These are phyloP conservation scores for Pseudomyrmex pallidus DNA, from an alignment of 1,140 invertebrate genomes.

Conservation along the genomic window DNA sequence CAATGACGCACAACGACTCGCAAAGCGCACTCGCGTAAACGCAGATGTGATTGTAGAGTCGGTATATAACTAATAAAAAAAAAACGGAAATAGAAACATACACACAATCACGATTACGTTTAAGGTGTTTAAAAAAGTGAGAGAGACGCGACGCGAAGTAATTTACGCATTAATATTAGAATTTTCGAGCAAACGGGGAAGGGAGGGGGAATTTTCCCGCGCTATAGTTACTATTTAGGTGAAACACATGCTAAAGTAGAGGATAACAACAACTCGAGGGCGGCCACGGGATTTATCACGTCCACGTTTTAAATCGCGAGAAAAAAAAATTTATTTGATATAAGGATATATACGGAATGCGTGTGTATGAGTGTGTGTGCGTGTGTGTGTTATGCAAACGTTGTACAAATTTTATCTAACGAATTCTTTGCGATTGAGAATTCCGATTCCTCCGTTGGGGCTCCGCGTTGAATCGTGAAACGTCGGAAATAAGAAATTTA, in stretches of 20 bases:
- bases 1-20: slow-evolving; percentile 85
- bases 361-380: no score
- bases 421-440: no score
- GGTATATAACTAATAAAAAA: slow-evolving; percentile 60
- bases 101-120: slow-evolving; percentile 48
- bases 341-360: not conserved
- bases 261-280: not conserved
- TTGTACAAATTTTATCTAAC: not conserved
- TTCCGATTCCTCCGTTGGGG: no score
- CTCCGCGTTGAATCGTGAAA: no score
- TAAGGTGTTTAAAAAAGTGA: slow-evolving; percentile 35
- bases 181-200: slow-evolving; percentile 27
- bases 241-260: slow-evolving; percentile 4
- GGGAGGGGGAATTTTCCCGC: not conserved
- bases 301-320: slow-evolving; percentile 7
- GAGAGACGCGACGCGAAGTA: slow-evolving; percentile 26
- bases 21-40: slow-evolving; percentile 83
- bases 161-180: slow-evolving; percentile 68
- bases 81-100: slow-evolving; percentile 65
- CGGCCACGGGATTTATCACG: not conserved
- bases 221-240: slow-evolving; percentile 25
- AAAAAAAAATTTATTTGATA: slow-evolving; percentile 7
- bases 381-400: not conserved
- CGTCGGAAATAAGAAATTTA: no score
- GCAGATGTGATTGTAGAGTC: slow-evolving; percentile 84